phyloP scores from a whole-genome alignment of 2,797 vertebrate genomes.

The Lepus oiostolus region DNA sequence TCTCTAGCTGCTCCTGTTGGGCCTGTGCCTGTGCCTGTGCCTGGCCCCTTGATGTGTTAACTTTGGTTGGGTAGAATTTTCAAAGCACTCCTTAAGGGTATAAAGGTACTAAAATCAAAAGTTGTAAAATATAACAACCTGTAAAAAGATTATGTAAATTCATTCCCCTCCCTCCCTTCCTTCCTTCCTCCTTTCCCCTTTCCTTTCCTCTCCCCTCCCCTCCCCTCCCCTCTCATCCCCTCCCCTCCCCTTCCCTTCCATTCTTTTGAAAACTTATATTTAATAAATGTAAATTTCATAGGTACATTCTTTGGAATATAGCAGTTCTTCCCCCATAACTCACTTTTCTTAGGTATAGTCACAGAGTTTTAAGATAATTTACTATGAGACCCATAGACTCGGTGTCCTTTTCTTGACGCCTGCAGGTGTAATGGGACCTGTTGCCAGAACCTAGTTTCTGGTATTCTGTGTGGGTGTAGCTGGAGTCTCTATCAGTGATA shows the following conservation, averaged over 20 bases:
- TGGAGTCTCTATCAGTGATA: background rate
- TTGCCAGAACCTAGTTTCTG: background rate
- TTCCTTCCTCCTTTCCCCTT: too few relatives aligned
- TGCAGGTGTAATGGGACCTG: background rate
- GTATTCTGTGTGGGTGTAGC: background rate
- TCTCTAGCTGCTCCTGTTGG: background rate
- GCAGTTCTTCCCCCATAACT: background rate
- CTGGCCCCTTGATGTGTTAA: accelerated
- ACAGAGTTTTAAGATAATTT: background rate
- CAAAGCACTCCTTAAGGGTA: background rate
- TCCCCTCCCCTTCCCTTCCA: too few relatives aligned
- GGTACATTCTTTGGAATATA: background rate
- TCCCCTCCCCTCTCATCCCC: too few relatives aligned
- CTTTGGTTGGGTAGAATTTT: background rate
- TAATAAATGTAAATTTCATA: too few relatives aligned
- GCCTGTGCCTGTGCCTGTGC: background rate
- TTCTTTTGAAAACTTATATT: too few relatives aligned
- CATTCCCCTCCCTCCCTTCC: too few relatives aligned
- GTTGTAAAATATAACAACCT: background rate
- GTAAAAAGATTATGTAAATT: too few relatives aligned
- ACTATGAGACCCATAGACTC: accelerated
- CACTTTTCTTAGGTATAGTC: background rate
- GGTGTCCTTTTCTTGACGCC: background rate
- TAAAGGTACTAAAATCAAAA: background rate
- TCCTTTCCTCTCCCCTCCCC: too few relatives aligned